Base-by-base conservation (phyloP, 1,140 invertebrate species). In the Phthorimaea operculella region DNA sequence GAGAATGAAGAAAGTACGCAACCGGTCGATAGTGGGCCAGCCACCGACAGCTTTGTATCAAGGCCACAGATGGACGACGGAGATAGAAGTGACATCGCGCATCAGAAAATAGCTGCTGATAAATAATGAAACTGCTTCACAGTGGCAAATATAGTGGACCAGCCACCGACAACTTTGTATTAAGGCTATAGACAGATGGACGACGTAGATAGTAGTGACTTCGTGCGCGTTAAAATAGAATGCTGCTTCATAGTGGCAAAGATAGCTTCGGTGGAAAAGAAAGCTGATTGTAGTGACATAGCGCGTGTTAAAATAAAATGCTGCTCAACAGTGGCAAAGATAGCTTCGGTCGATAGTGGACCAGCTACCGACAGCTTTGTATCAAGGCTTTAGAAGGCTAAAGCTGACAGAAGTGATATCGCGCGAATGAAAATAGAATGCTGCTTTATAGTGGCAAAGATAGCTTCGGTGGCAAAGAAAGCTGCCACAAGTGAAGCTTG, bases 1-100 rank as follows among this genome's bases (percentile, higher is more conserved):
- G 76, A 79, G 69, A 79, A 75, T 65, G 79, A 78, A 76, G 77
- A 83, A 83, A 81, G 78, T 79, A 76, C 74, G 57, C 62, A 68
- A 80, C 79, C 79, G 78, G 78, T 80, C 75, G 55, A 70, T 79
- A 62, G 75, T 83, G 71, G 78, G 76, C 64, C 78, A 78, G 45
- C 57, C 15, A 61, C 59, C 45, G 51, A 10, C 15, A 17, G 44
- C 11, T 15, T 47, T 16, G n/a, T 17, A 47, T 9, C 44, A 16
- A 15, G 44, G 44, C 44, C 15, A 17, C 44, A 28, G 21, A 28
- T 47, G 12, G 12, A 6, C 36, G n/a, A 39, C 36, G 36, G 1
- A 5, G n/a, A 39, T 12, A n/a, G 10, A 39, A 12, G 10, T 39
- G n/a, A 9, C 36, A 4, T 39, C n/a, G 36, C n/a, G 36, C 36